Evolutionary conservation across 2,797 vertebrate genomes (phyloP), one percentile per base, ranked within the genome.

Genomic region (Acipenser ruthenus): DNA sequence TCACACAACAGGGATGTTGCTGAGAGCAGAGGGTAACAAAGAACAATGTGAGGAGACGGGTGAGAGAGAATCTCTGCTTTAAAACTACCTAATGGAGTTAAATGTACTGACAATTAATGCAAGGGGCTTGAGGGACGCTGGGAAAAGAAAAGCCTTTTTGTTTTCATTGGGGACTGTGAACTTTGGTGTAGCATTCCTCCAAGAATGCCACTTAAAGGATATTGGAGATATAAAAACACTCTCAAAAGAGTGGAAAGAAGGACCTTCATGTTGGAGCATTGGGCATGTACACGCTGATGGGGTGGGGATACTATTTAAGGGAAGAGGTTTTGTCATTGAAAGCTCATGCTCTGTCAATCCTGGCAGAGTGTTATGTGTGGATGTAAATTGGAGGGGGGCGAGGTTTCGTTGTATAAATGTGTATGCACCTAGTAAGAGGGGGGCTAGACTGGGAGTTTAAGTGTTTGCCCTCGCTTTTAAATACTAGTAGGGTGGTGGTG

Each of bases 111-210:
- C 37, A 3, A 23, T 58, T 0, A 66, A 66, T 49, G 65, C 59
- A 1, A 15, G 65, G 7, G 65, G 65, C 1, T 49, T 66, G 8
- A 9, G 8, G 48, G 48, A 55, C 10, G 6, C 1, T 1, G 51
- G 4, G 6, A 60, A 66, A 13, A 60, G 65, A 11, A 55, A 6
- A 12, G 53, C 51, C 6, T 51, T 60, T 12, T 66, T 66, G 8
- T 5, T 12, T 6, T 60, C 23, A 6, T 49, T 58, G 15, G 23
- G 8, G 6, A 1, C 6, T 6, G 56, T 69, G 0, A 3, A 1
- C 12, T 65, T 66, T 10, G 53, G 60, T 12, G 64, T 65, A 47
- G 59, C 50, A 10, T 62, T 66, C 12, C 9, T 66, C 9, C 68
- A 66, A 48, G 68, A 69, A 50, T 55, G 10, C 0, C 64, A 62